These are phyloP conservation scores for Metellina segmentata DNA, from an alignment of 2,888 invertebrate genomes.

Conservation along the genomic window DNA sequence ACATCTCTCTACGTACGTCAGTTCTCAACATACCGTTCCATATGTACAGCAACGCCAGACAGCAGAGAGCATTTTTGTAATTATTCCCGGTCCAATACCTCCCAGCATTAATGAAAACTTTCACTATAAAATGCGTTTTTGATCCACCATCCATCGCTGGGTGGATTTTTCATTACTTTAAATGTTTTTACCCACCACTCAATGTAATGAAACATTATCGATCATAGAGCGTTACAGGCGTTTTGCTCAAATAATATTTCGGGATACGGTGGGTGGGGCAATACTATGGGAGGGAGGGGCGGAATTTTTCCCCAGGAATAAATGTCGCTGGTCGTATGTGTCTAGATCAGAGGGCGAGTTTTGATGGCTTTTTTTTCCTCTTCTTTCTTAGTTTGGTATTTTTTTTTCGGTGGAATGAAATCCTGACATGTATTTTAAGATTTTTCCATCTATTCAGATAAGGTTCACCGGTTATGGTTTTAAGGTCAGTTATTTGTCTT, in stretches of 20 bases:
- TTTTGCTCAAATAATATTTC: conserved; percentile 64
- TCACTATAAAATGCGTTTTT: conserved; percentile 61
- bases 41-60: conserved; percentile 6
- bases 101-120: conserved; percentile 70
- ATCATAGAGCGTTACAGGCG: conserved; percentile 59
- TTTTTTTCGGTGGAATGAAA: conserved; percentile 13
- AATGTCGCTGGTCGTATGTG: conserved; percentile 53
- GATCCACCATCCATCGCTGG: conserved; percentile 36
- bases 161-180: conserved; percentile 75
- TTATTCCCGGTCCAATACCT: conserved; percentile 70
- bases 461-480: conserved; percentile 25
- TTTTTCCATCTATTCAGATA: background rate
- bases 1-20: conserved; percentile 23
- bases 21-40: conserved; percentile 15
- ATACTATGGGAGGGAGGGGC: background rate
- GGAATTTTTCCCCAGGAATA: conserved; percentile 19
- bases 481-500: conserved; percentile 27
- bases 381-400: background rate
- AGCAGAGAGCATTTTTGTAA: conserved; percentile 60
- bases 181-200: conserved; percentile 75
- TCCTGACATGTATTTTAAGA: conserved; percentile 31
- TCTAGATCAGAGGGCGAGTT: conserved; percentile 16
- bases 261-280: background rate
- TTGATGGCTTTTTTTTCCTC: conserved; percentile 36
- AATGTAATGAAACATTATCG: conserved; percentile 74